phyloP scores from a whole-genome alignment of 2,797 vertebrate species.

The Pipistrellus pygmaeus region DNA sequence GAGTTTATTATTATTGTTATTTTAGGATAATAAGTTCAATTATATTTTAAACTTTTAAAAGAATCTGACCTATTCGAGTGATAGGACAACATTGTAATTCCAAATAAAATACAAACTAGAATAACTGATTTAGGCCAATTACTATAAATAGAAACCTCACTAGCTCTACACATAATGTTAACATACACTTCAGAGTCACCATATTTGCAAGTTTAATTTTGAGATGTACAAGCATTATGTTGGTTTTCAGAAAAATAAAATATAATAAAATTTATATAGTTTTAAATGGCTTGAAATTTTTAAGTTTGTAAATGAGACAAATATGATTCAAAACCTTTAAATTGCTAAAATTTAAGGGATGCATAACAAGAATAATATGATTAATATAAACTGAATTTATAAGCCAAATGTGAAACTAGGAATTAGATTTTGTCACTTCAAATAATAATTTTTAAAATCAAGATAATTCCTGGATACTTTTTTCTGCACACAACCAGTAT shows the following conservation, averaged over 20 bases:
- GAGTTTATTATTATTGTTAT: neutral
- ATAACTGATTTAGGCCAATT: neutral
- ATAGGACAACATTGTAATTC: neutral
- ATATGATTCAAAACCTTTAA: conserved; percentile 9
- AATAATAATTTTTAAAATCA: conserved; percentile 39
- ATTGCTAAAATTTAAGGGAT: neutral
- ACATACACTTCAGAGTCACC: neutral
- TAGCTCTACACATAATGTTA: neutral
- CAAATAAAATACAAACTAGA: conserved; percentile 58
- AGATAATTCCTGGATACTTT: conserved; percentile 1
- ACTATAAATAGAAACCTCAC: neutral
- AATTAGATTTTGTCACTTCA: conserved; percentile 25
- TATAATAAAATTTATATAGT: neutral
- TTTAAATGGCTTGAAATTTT: neutral
- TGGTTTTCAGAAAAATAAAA: conserved; percentile 53
- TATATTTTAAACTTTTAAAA: conserved; percentile 50
- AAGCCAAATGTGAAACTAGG: conserved; percentile 35
- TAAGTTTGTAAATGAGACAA: conserved; percentile 1
- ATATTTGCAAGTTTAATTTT: conserved; percentile 23
- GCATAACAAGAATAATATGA: neutral
- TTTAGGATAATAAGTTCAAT: conserved; percentile 5
- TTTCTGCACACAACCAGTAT: neutral
- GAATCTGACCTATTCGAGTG: neutral
- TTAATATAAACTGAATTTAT: conserved; percentile 18
- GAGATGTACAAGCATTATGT: neutral